Base-by-base conservation (phyloP, 2,113 vertebrate species). In the Vulpes vulpes region DNA sequence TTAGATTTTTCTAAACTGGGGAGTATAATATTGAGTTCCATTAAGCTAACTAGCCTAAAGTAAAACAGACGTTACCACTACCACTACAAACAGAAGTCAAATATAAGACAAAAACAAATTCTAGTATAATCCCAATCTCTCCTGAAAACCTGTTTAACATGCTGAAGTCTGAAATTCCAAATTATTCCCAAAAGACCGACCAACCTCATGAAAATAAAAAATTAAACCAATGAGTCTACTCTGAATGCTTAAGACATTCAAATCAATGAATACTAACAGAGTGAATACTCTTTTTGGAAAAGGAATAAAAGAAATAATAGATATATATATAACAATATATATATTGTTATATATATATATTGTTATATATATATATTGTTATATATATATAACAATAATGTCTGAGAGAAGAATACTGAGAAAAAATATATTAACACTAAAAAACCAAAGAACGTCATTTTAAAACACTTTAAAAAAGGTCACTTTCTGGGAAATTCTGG, bases 21-120 rank as follows among this genome's bases (percentile, higher is more conserved):
- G 22, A 82, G 11, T 49, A 43, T 38, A 82, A 87, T 10, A 86
- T 0, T 51, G 62, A 95, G 3, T 81, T 65, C 51, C 69, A 81
- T n/a, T n/a, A 91, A 91, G 16, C 20, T 81, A 73, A 4, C 22
- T 59, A 89, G 17, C 27, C 32, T 89, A 91, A 93, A 89, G 53
- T 82, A 87, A 95, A 94, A 82, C 49, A 74, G 30, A 93, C 60
- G 51, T 81, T 76, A 81, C 30, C 27, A 86, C 4, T 78, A 30
- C 14, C 27, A 86, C 4, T 78, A 30, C 14, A 74, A 91, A 76
- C 3, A 81, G 43, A 96, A 81, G 49, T 86, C 16, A 90, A 78
- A 96, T 38, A 30, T 20, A 95, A 86, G 7, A 87, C 57, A 91
- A 87, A 90, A 81, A 80, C 80, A 93, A 92, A 86, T n/a, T 86